Evolutionary conservation across 2,113 vertebrate genomes (phyloP), one percentile per base, ranked within the genome.

Genomic region (Benitochromis conjunctus): DNA sequence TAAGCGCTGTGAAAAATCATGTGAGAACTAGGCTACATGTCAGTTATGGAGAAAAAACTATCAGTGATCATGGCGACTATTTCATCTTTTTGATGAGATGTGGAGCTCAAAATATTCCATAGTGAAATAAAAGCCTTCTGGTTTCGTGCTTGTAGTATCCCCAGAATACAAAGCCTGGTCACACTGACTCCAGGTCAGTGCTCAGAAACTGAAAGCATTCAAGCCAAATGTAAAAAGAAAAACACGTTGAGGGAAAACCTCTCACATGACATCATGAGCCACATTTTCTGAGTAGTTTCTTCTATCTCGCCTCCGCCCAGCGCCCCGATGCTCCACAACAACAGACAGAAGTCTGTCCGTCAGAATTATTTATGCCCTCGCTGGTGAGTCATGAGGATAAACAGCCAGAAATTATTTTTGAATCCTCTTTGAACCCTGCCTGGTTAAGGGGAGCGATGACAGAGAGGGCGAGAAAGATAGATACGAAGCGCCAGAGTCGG

Each of bases 291-390:
- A 43, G 41, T 6, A 51, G 31, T 31, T 26, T 16, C 12, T 9
- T 64, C 18, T 11, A 60, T 12, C 43, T 34, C 41, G 1, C 7
- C 43, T 12, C 79, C 1, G 24, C 43, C 57, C 57, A 31, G 9
- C 16, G 60, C 57, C 31, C 41, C 7, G 29, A 71, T 2, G 21
- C 62, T 41, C 36, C 46, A 38, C 36, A 48, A 85, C 85, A 54
- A 57, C 46, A 88, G 13, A 31, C 79, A 43, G 36, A 74, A 87
- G 41, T 48, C 58, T 18, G 46, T n/a, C 64, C 7, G 9, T 86
- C 89, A 54, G 83, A 55, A 78, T 81, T 78, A 83, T 88, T 86
- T 62, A 54, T 51, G 81, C 48, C 57, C 78, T 34, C 24, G 24
- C 12, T 2, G 51, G 12, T 81, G 86, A 86, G 69, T 81, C 89